phyloP scores from a whole-genome alignment of 2,797 vertebrate species.

The Tragopan temminckii region DNA sequence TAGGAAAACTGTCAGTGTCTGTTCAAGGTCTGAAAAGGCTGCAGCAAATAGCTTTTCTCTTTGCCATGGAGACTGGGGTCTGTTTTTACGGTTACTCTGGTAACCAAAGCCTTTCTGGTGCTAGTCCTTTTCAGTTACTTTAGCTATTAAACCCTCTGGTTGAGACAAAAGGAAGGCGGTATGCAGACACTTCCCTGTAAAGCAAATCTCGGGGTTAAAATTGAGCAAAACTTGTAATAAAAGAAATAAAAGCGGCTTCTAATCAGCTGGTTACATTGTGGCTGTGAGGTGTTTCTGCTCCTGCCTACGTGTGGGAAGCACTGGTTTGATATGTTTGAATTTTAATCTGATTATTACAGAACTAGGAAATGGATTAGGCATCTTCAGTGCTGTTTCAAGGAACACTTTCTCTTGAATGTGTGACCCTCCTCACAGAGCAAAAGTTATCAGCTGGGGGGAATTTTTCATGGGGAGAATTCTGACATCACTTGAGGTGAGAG shows the following conservation, averaged over 20 bases:
- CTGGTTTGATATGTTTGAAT: slow-evolving; percentile 25
- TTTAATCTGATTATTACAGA: slow-evolving; percentile 57
- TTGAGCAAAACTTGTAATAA: slow-evolving; percentile 66
- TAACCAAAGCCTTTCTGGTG: slow-evolving; percentile 90
- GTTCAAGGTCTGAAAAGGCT: slow-evolving; percentile 91
- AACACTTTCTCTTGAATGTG: not conserved
- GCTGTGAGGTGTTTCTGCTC: slow-evolving; percentile 1
- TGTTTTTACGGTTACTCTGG: slow-evolving; percentile 95
- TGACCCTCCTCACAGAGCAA: not conserved
- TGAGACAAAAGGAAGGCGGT: slow-evolving; percentile 93
- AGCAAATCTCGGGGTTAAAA: slow-evolving; percentile 83
- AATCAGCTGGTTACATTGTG: not conserved
- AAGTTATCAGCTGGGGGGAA: not conserved
- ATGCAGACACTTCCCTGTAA: slow-evolving; percentile 89
- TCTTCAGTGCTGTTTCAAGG: not conserved
- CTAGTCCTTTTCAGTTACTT: slow-evolving; percentile 90
- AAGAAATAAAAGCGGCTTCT: slow-evolving; percentile 58
- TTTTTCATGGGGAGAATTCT: not conserved
- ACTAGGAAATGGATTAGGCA: not conserved
- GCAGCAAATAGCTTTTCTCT: slow-evolving; percentile 91
- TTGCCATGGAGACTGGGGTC: slow-evolving; percentile 93
- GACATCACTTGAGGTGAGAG: not conserved
- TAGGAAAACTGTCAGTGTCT: slow-evolving; percentile 88
- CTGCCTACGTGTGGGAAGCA: not conserved
- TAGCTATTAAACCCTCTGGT: slow-evolving; percentile 91